Base-by-base conservation (phyloP, 2,888 invertebrate genomes). In the Plebejus melissa region DNA sequence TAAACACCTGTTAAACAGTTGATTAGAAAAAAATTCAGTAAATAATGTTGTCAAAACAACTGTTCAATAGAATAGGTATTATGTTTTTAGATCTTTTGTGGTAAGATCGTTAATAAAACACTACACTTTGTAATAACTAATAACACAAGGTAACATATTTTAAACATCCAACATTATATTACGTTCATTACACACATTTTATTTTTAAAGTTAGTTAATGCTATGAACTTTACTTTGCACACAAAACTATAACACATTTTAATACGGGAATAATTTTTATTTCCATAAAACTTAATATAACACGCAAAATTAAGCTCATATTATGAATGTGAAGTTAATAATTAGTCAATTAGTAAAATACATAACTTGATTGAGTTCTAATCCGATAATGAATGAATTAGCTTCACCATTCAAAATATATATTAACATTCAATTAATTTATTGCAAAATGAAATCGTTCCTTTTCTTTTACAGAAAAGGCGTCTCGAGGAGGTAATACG, bases 401-500 rank as follows among this genome's bases (percentile, higher is more conserved):
- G 28, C 65, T 65, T 65, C 16, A 36, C 65, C 32, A 65, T 36
- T 60, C 4, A 13, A 9, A 50, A 54, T 75, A 76, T 69, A 65
- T 69, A 65, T 41, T 38, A 11, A 58, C 46, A 54, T 22, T 28
- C 69, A 6, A 7, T 41, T 57, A 28, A 58, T 9, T 28, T 60
- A 16, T 70, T 60, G 58, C 41, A 57, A 50, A 54, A 79, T 78
- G 83, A 88, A 88, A 85, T 87, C 82, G 84, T 83, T 87, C 87
- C 88, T 89, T 93, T 91, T 90, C 86, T 94, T 94, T 96, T 95
- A 82, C 96, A 96, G 96, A 96, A 94, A 94, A 96, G 96, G 93
- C 95, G 95, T 94, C 94, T 96, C 94, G 96, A 96, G 92, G 96
- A 96, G 96, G 96, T 96, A 93, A 90, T 85, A 88, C 88, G 87